Conservation (phyloP, 2,888 invertebrate genomes). For the Acronicta psi region DNA sequence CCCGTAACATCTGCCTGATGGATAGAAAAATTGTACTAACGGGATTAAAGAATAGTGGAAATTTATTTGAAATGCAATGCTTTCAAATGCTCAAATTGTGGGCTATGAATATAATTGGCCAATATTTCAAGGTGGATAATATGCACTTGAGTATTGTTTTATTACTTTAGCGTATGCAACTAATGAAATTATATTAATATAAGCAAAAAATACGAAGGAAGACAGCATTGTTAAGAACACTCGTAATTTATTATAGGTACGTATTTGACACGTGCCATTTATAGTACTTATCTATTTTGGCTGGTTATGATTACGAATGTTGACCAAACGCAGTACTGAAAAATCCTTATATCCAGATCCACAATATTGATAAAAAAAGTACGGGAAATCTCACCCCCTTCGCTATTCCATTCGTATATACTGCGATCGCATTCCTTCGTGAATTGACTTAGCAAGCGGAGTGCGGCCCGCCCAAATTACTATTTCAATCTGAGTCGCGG, state of each 20-base stretch:
- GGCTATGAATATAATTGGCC: background rate
- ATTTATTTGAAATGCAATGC: slow-evolving; percentile 35
- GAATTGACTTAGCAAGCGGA: slow-evolving; percentile 76
- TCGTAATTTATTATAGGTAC: too few species aligned
- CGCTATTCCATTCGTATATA: slow-evolving; percentile 12
- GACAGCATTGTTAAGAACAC: too few species aligned
- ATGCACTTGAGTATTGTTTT: too few species aligned
- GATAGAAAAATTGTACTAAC: slow-evolving; percentile 56
- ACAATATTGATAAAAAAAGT: slow-evolving; percentile 1
- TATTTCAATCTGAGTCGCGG: slow-evolving; percentile 72
- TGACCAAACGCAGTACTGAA: too few species aligned
- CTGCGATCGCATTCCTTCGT: slow-evolving; percentile 40
- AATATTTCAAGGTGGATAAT: too few species aligned
- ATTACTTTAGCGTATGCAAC: too few species aligned
- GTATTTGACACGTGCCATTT: too few species aligned
- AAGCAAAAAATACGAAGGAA: too few species aligned
- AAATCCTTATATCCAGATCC: slow-evolving; percentile 4
- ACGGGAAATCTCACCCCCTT: background rate
- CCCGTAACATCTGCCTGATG: slow-evolving; percentile 80
- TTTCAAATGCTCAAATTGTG: slow-evolving; percentile 15
- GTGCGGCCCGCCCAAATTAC: slow-evolving; percentile 79
- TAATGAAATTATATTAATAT: too few species aligned
- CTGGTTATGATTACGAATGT: too few species aligned
- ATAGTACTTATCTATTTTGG: too few species aligned
- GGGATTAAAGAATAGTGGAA: slow-evolving; percentile 27